Percentiles rank a stretch among this genome's conserved stretches.
Conservation (phyloP, 1,140 invertebrate species). For the Pachyrhynchus sulphureomaculatus region DNA sequence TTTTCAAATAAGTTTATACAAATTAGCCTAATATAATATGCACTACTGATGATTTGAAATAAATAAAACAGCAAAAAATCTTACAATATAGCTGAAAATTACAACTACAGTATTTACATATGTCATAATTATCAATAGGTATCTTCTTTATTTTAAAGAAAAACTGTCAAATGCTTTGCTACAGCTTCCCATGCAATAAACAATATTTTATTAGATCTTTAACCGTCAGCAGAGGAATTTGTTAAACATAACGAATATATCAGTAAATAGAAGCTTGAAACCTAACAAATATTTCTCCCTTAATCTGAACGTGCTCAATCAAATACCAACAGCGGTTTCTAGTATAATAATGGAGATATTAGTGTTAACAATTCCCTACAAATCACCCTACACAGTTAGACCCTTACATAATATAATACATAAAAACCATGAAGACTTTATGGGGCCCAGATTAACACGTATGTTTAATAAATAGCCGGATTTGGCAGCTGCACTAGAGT, state of each 20-base stretch:
- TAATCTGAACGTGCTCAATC: slow-evolving; percentile 39
- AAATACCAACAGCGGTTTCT: slow-evolving; percentile 39
- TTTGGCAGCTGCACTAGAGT: slow-evolving; percentile 43
- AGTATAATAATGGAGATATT: slow-evolving; percentile 40
- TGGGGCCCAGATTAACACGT: slow-evolving; percentile 45
- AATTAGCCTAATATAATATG: too few relatives aligned
- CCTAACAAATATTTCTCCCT: slow-evolving; percentile 34
- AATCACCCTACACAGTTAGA: slow-evolving; percentile 34
- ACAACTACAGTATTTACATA: too few relatives aligned
- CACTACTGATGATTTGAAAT: too few relatives aligned
- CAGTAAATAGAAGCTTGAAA: too few relatives aligned
- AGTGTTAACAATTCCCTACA: slow-evolving; percentile 40
- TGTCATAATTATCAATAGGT: too few relatives aligned
- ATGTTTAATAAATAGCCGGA: slow-evolving; percentile 50
- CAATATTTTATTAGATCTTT: background rate
- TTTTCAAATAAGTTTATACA: too few relatives aligned
- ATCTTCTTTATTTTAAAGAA: background rate
- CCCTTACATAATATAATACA: slow-evolving; percentile 26
- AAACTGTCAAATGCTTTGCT: slow-evolving; percentile 1
- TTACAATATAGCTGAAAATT: too few relatives aligned
- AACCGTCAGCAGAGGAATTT: slow-evolving; percentile 10
- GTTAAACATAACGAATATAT: background rate
- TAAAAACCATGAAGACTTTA: slow-evolving; percentile 34
- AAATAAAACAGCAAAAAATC: too few relatives aligned
- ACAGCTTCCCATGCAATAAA: background rate